Conservation (phyloP, 92 coral and sea anemone species). For the Parazoanthus darwini region DNA sequence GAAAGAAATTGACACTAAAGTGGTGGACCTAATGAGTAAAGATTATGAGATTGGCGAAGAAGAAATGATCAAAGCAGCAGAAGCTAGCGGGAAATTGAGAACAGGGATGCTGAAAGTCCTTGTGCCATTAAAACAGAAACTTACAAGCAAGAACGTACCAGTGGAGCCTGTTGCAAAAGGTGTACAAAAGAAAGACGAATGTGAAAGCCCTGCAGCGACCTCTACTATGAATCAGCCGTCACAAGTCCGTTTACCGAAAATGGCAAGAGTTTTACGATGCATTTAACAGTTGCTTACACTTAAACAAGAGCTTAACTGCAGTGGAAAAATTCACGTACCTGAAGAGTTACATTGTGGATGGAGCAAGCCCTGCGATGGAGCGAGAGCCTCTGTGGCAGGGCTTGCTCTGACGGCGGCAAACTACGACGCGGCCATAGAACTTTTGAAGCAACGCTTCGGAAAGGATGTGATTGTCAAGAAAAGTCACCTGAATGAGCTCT, state of each 20-base stretch:
- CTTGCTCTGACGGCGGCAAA: no score
- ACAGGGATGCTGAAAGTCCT: constrained; percentile 1
- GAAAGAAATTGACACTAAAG: background rate
- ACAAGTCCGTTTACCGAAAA: constrained; percentile 1
- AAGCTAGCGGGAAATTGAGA: constrained; percentile 11
- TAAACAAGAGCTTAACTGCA: background rate
- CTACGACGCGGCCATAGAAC: no score
- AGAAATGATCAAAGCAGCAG: background rate
- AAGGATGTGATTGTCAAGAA: no score
- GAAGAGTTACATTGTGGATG: background rate
- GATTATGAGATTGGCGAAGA: background rate
- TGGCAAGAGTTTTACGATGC: constrained; percentile 9
- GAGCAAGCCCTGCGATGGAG: no score
- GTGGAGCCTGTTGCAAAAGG: background rate
- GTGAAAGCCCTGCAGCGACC: no score
- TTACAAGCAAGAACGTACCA: background rate
- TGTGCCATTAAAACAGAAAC: background rate
- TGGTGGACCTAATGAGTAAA: background rate
- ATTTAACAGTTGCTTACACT: no score
- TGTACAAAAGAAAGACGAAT: background rate
- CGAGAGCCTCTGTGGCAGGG: no score
- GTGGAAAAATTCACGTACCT: constrained; percentile 23
- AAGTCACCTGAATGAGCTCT: background rate
- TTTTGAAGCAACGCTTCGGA: no score
- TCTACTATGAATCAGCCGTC: constrained; percentile 12